Evolutionary conservation across 2,888 invertebrate species (phyloP), one percentile per base, ranked within the genome.

Genomic region (Yponomeuta plumbellus): DNA sequence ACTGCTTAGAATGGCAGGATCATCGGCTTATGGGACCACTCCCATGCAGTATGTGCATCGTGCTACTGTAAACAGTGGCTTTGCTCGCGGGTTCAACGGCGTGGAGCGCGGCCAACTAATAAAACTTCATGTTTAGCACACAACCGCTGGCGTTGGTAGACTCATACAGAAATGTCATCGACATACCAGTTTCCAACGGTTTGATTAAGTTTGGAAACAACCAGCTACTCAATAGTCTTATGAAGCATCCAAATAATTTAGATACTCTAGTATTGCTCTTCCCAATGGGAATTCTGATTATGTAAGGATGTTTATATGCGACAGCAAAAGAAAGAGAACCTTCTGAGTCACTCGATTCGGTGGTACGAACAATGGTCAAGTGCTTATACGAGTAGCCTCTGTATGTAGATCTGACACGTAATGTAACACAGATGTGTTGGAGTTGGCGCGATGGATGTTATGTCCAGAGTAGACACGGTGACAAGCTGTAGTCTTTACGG

Each of bases 31-130:
- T 34, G 34, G 8, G 8, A 34, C 34, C 34, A 34, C 34, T 34
- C 34, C 34, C 8, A 34, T 34, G 5, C 34, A 26, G 26, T 26
- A 26, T 26, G 26, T 26, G 26, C 26, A 26, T 10, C 34, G 3
- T 52, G 4, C 5, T 0, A 58, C 20, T 81, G 84, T 83, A 84
- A 85, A 86, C 82, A 85, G 44, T 17, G 44, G 61, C 22, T 26
- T 11, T 6, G 20, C 63, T 63, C 21, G n/a, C 10, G 22, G 44
- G 1, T 21, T 83, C 76, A 79, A 78, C 79, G 76, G 85, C 85
- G 86, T 90, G 90, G 90, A 90, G 87, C 86, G 83, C 79, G 83
- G 90, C 90, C 90, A 90, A 90, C 85, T 87, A 86, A 89, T 90
- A 89, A 90, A 89, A 88, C 85, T 85, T 85, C 82, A 86, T 88